These are phyloP conservation scores for Otis tarda DNA, from an alignment of 2,113 vertebrate species.

Conservation along the genomic window DNA sequence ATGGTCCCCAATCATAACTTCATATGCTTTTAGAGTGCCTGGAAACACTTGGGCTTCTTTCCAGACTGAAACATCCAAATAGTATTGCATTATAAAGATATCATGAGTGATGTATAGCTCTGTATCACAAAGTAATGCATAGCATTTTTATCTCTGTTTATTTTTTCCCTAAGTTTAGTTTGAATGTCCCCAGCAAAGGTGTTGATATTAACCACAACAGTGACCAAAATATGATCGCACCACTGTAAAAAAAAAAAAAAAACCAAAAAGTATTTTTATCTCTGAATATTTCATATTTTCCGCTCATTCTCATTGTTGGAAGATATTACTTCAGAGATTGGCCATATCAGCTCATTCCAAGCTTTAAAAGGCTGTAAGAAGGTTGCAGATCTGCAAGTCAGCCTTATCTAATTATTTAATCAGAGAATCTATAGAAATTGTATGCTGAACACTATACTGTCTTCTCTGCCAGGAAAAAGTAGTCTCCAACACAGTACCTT, in stretches of 20 bases:
- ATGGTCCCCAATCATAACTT: neutral
- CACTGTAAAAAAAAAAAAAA: neutral
- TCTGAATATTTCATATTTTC: neutral
- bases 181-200: neutral
- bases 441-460: neutral
- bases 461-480: neutral
- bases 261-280: neutral
- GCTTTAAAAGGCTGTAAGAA: neutral
- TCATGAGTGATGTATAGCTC: neutral
- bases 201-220: neutral
- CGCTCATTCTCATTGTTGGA: neutral
- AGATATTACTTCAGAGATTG: neutral
- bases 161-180: neutral
- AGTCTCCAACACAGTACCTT: neutral
- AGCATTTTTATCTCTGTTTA: conserved; percentile 30
- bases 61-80: conserved; percentile 36
- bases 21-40: conserved; percentile 36
- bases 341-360: neutral
- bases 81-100: conserved; percentile 40
- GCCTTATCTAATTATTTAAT: neutral
- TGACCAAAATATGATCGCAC: neutral
- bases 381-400: neutral
- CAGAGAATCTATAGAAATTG: neutral
- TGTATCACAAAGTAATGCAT: neutral
- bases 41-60: conserved; percentile 47